Percentiles rank a stretch among this genome's conserved stretches.
These are phyloP conservation scores for Morpho helenor DNA, from an alignment of 2,888 invertebrate species.

Conservation along the genomic window DNA sequence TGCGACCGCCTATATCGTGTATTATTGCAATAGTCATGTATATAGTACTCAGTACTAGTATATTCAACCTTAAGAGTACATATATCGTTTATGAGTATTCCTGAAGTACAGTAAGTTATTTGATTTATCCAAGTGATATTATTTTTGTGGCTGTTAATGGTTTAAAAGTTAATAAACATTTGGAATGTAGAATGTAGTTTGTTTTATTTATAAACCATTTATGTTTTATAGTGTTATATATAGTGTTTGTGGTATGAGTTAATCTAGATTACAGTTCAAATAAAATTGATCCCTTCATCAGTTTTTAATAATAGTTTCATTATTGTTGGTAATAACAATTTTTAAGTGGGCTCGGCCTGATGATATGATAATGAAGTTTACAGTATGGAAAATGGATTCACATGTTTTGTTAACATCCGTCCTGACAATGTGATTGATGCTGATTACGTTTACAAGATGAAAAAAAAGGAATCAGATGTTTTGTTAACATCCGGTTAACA, in stretches of 20 bases:
- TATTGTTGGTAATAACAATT: no score
- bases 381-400: no score
- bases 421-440: no score
- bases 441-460: no score
- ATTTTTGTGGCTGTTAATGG: constrained; percentile 46
- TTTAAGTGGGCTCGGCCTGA: no score
- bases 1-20: constrained; percentile 38
- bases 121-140: constrained; percentile 41
- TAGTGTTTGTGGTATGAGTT: background rate
- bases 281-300: no score
- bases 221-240: background rate
- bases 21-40: constrained; percentile 58
- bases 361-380: no score
- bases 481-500: no score
- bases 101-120: constrained; percentile 46
- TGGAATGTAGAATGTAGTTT: constrained; percentile 62
- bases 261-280: no score
- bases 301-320: no score
- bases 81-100: constrained; percentile 30
- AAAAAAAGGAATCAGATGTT: no score
- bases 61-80: constrained; percentile 26
- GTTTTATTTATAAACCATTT: constrained; percentile 5
- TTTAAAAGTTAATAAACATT: constrained; percentile 48
- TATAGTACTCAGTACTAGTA: constrained; percentile 45
- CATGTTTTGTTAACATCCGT: no score